Base-by-base conservation (phyloP, 2,888 invertebrate species). In the Deilephila elpenor region DNA sequence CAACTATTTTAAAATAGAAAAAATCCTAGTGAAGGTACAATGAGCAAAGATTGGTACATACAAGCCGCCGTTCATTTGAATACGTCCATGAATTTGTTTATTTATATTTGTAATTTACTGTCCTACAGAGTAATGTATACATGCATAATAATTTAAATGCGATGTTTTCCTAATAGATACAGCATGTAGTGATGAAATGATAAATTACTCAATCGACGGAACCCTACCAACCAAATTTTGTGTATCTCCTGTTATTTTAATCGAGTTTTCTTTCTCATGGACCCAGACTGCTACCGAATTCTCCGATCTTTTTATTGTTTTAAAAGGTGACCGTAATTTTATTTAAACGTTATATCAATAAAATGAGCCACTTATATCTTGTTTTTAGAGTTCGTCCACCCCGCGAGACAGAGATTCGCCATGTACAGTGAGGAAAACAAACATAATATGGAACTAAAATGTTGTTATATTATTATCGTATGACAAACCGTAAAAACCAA, bases 201-300 rank as follows among this genome's bases (percentile, higher is more conserved):
- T 34, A 34, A 19, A 44, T 44, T 37, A 25, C 19, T 64, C 7
- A 32, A 73, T 64, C 8, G 82, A 79, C 88, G 78, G 92, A 91
- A 91, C 92, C 89, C 85, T 79, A 74, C 75, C 76, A 72, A 77
- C 80, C 74, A 76, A 78, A 78, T 76, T 78, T 77, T 77, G 78
- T 78, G 81, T 79, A 78, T 80, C 78, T 75, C 82, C 85, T 83
- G 85, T 88, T 88, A 86, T 88, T 88, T 89, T 86, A 91, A 89
- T 89, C 87, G 81, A 84, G 86, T 85, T 86, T 85, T 91, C 93
- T 93, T 94, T 94, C 93, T 93, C 94, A 93, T 92, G 93, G 89
- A 81, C 89, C 87, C 88, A 85, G 86, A 85, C 87, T 85, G 94
- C 94, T 94, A 93, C 94, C 92, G 94, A 84, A 93, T 92, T 92